Evolutionary conservation across 2,888 invertebrate species (phyloP).

Genomic region (Drosophila dives): DNA sequence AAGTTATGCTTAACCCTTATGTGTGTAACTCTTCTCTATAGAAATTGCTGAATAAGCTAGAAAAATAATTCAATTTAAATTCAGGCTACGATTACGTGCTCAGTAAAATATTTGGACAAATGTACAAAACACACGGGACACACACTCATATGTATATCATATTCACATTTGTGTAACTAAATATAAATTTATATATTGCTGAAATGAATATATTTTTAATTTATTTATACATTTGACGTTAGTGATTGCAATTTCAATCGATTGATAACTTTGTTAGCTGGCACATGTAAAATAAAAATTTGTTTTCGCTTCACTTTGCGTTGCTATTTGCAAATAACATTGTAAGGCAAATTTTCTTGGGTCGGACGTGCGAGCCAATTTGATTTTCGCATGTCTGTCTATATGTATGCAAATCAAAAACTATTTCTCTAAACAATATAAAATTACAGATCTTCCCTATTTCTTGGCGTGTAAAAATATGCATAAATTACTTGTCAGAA

Average conservation of each 20-base stretch:
- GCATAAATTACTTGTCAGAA: background rate
- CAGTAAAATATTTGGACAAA: background rate
- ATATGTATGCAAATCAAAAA: background rate
- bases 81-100: slow-evolving; percentile 2
- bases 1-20: background rate
- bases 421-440: background rate
- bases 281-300: slow-evolving; percentile 43
- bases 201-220: background rate
- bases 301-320: slow-evolving; percentile 22
- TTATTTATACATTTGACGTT: slow-evolving; percentile 30
- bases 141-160: background rate
- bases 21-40: background rate
- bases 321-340: slow-evolving; percentile 52
- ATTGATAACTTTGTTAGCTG: slow-evolving; percentile 77
- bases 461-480: background rate
- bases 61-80: slow-evolving; percentile 10
- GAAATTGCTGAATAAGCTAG: background rate
- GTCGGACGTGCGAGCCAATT: slow-evolving; percentile 41
- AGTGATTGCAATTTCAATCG: slow-evolving; percentile 48
- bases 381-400: slow-evolving; percentile 8
- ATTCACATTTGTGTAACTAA: slow-evolving; percentile 9
- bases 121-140: background rate
- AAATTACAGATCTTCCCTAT: background rate
- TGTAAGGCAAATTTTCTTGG: slow-evolving; percentile 43
- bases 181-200: slow-evolving; percentile 5